Evolutionary conservation across 2,888 invertebrate genomes (phyloP).

Genomic region (Tubulanus polymorphus): DNA sequence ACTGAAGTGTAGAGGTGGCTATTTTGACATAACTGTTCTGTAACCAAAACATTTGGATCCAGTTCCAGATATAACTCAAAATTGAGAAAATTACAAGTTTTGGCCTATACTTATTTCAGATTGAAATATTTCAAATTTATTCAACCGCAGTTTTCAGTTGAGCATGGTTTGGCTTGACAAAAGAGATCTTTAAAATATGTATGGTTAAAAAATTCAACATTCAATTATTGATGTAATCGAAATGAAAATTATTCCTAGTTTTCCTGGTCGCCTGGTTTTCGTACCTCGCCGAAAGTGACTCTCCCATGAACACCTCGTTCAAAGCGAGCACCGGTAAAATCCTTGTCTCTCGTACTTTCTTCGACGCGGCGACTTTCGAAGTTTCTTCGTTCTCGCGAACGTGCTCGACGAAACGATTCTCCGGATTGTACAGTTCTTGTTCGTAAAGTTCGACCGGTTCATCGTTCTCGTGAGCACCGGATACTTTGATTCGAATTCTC

Average conservation of each 20-base stretch:
- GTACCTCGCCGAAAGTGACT: conserved; percentile 79
- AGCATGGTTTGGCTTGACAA: not conserved
- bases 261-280: too few species aligned
- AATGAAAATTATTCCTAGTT: too few species aligned
- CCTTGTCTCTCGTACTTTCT: conserved; percentile 29
- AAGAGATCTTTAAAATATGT: not conserved
- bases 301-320: conserved; percentile 99
- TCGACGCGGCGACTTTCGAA: conserved; percentile 3
- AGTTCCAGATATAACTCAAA: too few species aligned
- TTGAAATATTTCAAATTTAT: too few species aligned
- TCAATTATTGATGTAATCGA: too few species aligned
- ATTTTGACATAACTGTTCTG: too few species aligned
- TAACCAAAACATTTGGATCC: too few species aligned
- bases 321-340: conserved; percentile 84
- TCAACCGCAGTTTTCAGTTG: too few species aligned
- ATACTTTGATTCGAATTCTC: conserved; percentile 81
- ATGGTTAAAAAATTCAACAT: not conserved
- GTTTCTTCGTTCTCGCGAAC: conserved; percentile 35
- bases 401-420: conserved; percentile 56
- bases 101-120: too few species aligned
- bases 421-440: conserved; percentile 59
- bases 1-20: too few species aligned
- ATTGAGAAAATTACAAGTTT: too few species aligned
- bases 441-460: conserved; percentile 72
- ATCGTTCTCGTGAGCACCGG: conserved; percentile 64